Base-by-base conservation (phyloP, 2,888 invertebrate genomes). In the Anticlea derivata region DNA sequence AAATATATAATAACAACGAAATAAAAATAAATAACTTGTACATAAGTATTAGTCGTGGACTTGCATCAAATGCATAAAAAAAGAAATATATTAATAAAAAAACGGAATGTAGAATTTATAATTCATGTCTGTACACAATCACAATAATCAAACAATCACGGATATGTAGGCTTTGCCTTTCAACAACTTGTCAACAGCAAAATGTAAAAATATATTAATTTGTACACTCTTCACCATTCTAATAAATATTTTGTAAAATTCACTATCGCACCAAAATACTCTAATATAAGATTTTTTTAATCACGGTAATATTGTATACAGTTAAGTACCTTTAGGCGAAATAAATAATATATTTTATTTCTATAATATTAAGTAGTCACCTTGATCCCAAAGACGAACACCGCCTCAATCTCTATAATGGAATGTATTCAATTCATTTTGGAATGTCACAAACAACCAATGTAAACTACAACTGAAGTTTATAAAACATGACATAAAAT, bases 171-270 rank as follows among this genome's bases (percentile, higher is more conserved):
- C 89, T 88, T 75, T 80, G 89, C 90, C 89, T 80, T 77, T 74
- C 69, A 69, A 76, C 79, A 83, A 83, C 78, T 79, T 82, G 78
- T 86, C 82, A 83, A 86, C 85, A 86, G 84, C 78, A 80, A 87
- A 85, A 86, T 89, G 86, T 88, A 89, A 88, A 89, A 89, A 89
- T 88, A 89, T 88, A 87, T 87, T 87, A 88, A 86, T 89, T 89
- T 89, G 89, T 90, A 90, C 89, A 90, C 75, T 87, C 76, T 86
- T 78, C 76, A 74, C 76, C 73, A 79, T 80, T 80, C 79, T 76
- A 79, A 77, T 76, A 85, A 86, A 87, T 82, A 84, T 86, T 61
- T 89, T 88, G 87, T 88, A 89, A 75, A 89, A 86, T 88, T 89
- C 78, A 80, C 86, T 87, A 88, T 85, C 87, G 90, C 88, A 89